Evolutionary conservation across 2,113 vertebrate genomes (phyloP), one percentile per base, ranked within the genome.

Genomic region (Tachysurus fulvidraco): DNA sequence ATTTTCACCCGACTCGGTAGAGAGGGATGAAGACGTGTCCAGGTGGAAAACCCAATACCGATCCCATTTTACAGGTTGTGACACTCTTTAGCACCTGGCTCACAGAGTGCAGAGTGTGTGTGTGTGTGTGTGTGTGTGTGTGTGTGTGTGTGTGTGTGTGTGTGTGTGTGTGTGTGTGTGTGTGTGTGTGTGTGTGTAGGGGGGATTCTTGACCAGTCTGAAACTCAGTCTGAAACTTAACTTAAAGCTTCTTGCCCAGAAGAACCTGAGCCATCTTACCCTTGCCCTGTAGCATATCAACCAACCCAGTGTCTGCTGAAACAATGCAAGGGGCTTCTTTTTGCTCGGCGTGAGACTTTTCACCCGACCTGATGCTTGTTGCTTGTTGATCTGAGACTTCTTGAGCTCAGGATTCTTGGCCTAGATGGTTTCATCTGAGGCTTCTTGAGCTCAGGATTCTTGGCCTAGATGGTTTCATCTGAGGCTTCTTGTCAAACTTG

Each of bases 21-120:
- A 78, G 85, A 65, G 82, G 82, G 83, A 81, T 88, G 77, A 64
- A 23, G 73, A 81, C 62, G 81, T 55, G 90, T 91, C 91, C 54
- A 21, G 90, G 86, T 89, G 87, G 84, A 91, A 91, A 89, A n/a
- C 46, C 91, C 91, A 88, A 89, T 91, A 89, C 85, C 85, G 86
- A 89, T 89, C 92, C 91, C 91, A 89, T 92, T 92, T 93, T 50
- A 54, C 90, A 89, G 91, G 90, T 92, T 93, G 92, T 83, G 77
- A 92, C 91, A 93, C 90, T 52, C 88, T 90, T 92, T 85, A 87
- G 88, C 91, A 90, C 85, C 88, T 91, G 80, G 69, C 54, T 88
- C 86, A 88, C 74, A 76, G 77, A 82, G 77, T 71, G 44, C 8
- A 16, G 30, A 81, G 60, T 84, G 88, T 76, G 76, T 83, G 88